Evolutionary conservation across 2,888 invertebrate genomes (phyloP).

Genomic region (Caenorhabditis imperialis): DNA sequence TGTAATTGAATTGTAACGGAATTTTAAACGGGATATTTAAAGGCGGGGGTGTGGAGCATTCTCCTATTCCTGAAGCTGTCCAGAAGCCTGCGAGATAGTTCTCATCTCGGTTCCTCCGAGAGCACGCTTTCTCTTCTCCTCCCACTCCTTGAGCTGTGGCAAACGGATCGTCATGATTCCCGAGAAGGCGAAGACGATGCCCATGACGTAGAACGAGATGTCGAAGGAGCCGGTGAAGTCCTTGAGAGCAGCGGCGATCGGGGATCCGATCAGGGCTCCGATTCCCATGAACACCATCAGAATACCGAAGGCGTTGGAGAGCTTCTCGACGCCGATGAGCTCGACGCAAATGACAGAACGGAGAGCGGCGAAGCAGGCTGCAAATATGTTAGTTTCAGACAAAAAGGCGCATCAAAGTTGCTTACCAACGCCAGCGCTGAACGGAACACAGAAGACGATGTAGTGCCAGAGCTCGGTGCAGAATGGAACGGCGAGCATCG

Average conservation of each 20-base stretch:
- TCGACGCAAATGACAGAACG: constrained; percentile 82
- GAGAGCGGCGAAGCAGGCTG: constrained; percentile 94
- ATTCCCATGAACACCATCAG: constrained; percentile 81
- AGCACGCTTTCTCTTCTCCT: constrained; percentile 78
- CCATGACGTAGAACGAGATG: constrained; percentile 88
- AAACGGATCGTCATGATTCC: constrained; percentile 91
- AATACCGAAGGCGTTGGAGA: constrained; percentile 81
- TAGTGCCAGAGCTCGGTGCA: constrained; percentile 82
- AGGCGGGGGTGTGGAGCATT: no score
- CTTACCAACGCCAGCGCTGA: constrained; percentile 92
- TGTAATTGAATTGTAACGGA: no score
- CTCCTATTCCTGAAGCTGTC: no score
- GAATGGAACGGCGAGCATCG: constrained; percentile 83
- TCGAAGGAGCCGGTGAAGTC: constrained; percentile 82
- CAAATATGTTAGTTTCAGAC: constrained; percentile 74
- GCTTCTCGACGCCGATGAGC: constrained; percentile 80
- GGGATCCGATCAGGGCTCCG: constrained; percentile 80
- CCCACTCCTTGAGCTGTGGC: constrained; percentile 86
- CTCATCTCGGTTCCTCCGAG: constrained; percentile 30
- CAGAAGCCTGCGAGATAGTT: background rate
- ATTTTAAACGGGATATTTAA: no score
- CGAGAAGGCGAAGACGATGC: constrained; percentile 87
- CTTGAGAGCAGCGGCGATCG: constrained; percentile 75
- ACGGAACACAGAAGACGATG: constrained; percentile 87
- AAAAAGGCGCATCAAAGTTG: constrained; percentile 2